Percentiles rank a stretch among this genome's conserved stretches.
Conservation (phyloP, 2,113 vertebrate species). For the Etheostoma spectabile region DNA sequence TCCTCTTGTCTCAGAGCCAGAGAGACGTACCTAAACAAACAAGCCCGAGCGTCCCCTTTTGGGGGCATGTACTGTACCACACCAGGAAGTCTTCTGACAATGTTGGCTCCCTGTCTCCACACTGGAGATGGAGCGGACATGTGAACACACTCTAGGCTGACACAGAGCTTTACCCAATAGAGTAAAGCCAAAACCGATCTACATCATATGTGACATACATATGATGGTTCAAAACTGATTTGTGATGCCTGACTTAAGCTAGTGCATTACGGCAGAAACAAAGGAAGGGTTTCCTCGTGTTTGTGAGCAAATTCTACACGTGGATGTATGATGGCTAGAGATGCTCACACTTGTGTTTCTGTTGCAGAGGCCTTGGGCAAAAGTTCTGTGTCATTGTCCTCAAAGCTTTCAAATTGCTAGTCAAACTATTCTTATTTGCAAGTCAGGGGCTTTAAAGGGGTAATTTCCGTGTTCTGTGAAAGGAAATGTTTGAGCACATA, state of each 20-base stretch:
- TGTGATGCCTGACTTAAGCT: conserved; percentile 64
- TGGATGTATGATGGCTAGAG: conserved; percentile 36
- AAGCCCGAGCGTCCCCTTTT: conserved; percentile 43
- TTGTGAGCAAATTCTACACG: conserved; percentile 22
- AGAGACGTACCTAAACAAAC: conserved; percentile 62
- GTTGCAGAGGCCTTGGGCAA: conserved; percentile 11
- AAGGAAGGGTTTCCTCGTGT: conserved; percentile 15
- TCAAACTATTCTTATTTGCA: conserved; percentile 66
- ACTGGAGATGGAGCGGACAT: conserved; percentile 45
- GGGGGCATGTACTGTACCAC: conserved; percentile 45
- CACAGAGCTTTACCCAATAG: conserved; percentile 56
- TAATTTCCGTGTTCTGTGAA: conserved; percentile 58
- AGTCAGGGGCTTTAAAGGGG: conserved; percentile 46
- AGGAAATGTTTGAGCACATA: conserved; percentile 62
- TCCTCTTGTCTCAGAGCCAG: conserved; percentile 63
- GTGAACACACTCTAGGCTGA: conserved; percentile 57
- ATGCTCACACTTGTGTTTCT: conserved; percentile 29
- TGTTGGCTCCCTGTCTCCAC: conserved; percentile 20
- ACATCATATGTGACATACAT: conserved; percentile 64
- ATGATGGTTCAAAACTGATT: conserved; percentile 73
- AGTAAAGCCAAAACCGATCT: conserved; percentile 70
- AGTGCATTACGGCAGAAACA: conserved; percentile 7
- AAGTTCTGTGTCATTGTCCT: conserved; percentile 49
- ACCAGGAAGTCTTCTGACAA: conserved; percentile 61
- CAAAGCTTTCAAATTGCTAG: conserved; percentile 61